A percentile compares a stretch with the other conserved stretches of the same genome.
These are phyloP conservation scores for Pachyseris speciosa DNA, from an alignment of 64 coral and sea anemone species.

Conservation along the genomic window DNA sequence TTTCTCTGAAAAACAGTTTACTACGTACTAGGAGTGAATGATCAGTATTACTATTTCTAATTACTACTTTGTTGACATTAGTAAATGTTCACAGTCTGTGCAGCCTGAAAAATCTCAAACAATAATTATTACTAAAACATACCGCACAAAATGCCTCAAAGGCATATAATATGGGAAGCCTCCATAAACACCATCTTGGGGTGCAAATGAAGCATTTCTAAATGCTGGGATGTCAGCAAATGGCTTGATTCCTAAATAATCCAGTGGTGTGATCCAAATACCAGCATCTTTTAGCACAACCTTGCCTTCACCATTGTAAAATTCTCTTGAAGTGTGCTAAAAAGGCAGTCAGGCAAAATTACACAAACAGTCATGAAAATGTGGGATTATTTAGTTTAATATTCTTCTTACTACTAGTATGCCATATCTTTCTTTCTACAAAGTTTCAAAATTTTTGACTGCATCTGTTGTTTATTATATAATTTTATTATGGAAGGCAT, in stretches of 20 bases:
- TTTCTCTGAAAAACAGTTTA: too few relatives aligned
- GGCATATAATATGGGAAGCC: conserved; percentile 96
- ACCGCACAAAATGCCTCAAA: conserved; percentile 71
- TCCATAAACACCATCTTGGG: conserved; percentile 79
- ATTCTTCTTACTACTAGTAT: not conserved
- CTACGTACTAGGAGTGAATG: too few relatives aligned
- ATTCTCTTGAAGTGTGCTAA: conserved; percentile 86
- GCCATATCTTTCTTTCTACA: too few relatives aligned
- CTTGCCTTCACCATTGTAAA: conserved; percentile 64
- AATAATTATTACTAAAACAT: conserved; percentile 9
- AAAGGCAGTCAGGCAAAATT: not conserved
- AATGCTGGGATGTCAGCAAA: conserved; percentile 67
- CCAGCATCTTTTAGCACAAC: conserved; percentile 80
- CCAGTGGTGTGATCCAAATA: conserved; percentile 88
- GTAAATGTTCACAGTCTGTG: too few relatives aligned
- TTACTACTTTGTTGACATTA: too few relatives aligned
- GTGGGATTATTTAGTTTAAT: not conserved
- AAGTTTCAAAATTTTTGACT: too few relatives aligned
- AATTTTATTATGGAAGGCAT: too few relatives aligned
- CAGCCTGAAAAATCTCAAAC: too few relatives aligned
- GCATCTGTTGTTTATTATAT: too few relatives aligned
- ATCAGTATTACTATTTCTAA: too few relatives aligned
- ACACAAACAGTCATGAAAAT: too few relatives aligned
- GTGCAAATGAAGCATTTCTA: conserved; percentile 54
- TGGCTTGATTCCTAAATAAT: conserved; percentile 77